These are phyloP conservation scores for Acleris cristana DNA, from an alignment of 2,888 invertebrate genomes.

Conservation along the genomic window DNA sequence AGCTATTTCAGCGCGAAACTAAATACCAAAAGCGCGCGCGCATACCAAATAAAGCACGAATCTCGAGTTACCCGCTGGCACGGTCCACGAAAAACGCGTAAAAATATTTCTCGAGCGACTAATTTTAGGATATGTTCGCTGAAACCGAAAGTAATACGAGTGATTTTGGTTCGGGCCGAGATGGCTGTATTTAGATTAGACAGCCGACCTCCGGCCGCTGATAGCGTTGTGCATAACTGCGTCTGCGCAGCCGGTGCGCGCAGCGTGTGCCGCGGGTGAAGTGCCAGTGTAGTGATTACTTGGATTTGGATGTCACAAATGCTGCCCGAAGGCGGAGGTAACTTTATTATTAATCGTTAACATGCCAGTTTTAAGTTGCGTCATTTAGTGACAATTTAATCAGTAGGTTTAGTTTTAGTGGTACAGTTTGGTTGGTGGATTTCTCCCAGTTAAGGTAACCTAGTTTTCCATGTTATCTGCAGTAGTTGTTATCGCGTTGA, in stretches of 20 bases:
- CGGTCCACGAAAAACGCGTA: conserved; percentile 77
- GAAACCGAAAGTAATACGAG: conserved; percentile 81
- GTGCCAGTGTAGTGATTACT: conserved; percentile 49
- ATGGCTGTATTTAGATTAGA: conserved; percentile 82
- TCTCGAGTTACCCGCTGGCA: conserved; percentile 78
- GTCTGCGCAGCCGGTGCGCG: conserved; percentile 23
- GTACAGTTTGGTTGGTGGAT: not conserved
- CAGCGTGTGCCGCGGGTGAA: conserved; percentile 31
- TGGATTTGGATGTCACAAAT: conserved; percentile 78
- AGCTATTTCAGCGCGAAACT: conserved; percentile 62
- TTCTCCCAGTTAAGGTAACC: conserved; percentile 24
- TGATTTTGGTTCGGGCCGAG: conserved; percentile 78
- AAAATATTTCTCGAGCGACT: conserved; percentile 82
- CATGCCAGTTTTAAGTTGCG: not conserved
- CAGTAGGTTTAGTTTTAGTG: not conserved
- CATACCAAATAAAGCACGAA: conserved; percentile 81
- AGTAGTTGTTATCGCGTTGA: conserved; percentile 19
- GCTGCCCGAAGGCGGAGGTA: conserved; percentile 79
- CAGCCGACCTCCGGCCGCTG: conserved; percentile 54
- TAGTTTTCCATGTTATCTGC: conserved; percentile 15
- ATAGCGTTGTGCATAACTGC: conserved; percentile 37
- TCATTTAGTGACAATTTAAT: not conserved
- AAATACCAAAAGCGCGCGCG: conserved; percentile 74
- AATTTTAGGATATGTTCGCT: conserved; percentile 73
- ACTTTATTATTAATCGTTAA: conserved; percentile 42